Base-by-base conservation (phyloP, 2,113 vertebrate genomes). In the Notiomystis cincta region DNA sequence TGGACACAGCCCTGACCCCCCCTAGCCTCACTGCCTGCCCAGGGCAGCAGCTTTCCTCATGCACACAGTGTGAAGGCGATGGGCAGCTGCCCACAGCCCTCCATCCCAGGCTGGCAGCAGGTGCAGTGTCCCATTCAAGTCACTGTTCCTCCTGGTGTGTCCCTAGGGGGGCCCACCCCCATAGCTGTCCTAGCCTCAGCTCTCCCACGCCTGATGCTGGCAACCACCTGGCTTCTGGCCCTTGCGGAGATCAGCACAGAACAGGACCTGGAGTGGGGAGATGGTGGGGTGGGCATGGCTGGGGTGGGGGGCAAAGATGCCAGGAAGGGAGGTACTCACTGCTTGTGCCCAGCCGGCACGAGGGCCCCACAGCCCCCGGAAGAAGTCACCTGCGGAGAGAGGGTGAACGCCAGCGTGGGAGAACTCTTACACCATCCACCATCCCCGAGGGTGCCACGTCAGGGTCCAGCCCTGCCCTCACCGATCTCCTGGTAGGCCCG, bases 311-410 rank as follows among this genome's bases (percentile, higher is more conserved):
- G 13, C 0, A 2, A 25, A 15, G 23, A 13, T 53, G 24, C 22
- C 33, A 7, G 5, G 30, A 53, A 28, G 5, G 9, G 73, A n/a
- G 30, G 23, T 35, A 98, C 99, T 99, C 93, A 99, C 99, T 35
- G 99, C 98, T 64, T 99, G 99, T 0, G 99, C 98, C 99, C 99
- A 99, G 82, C 99, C 99, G 1, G 99, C 99, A 19, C 87, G 98
- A 33, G 99, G 97, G 79, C 99, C 99, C 99, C 99, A 99, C 23
- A 99, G 97, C 19, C 92, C 97, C 50, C 98, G 98, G 97, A 99
- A 99, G 92, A 99, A 99, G 89, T 99, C 97, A 1, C 99, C 99
- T 99, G 97, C 7, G 12, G 48, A 80, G 19, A 96, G 47, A 97
- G 51, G 65, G n/a, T 33, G 15, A 88, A 24, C 16, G 6, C 35